These are phyloP conservation scores for Amaurobius ferox DNA, from an alignment of 2,888 invertebrate species.

Conservation along the genomic window DNA sequence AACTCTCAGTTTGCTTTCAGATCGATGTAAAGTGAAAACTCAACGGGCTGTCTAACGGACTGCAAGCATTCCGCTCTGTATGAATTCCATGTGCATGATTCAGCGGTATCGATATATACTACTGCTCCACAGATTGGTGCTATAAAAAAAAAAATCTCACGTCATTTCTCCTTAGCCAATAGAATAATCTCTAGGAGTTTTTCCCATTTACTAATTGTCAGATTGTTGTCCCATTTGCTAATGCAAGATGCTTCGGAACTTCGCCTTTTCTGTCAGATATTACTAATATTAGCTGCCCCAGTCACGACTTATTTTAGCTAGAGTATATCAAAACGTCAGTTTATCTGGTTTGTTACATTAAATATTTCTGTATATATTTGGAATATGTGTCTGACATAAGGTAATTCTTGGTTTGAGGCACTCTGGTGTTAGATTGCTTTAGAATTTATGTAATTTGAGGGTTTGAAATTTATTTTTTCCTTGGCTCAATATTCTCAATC, in stretches of 20 bases:
- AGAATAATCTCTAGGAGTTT: too few relatives aligned
- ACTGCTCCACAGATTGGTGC: conserved; percentile 48
- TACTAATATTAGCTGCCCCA: neutral
- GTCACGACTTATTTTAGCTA: neutral
- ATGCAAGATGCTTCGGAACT: conserved; percentile 43
- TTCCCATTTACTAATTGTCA: conserved; percentile 47
- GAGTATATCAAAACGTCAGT: too few relatives aligned
- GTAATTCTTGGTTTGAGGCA: too few relatives aligned
- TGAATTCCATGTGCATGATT: conserved; percentile 8
- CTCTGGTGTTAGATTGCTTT: too few relatives aligned
- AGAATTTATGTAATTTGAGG: too few relatives aligned
- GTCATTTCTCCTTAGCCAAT: too few relatives aligned
- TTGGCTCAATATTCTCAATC: too few relatives aligned
- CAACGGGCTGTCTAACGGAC: conserved; percentile 45
- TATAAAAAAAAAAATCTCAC: conserved; percentile 8
- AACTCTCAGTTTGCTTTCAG: conserved; percentile 15
- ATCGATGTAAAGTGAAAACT: conserved; percentile 51
- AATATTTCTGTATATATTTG: too few relatives aligned
- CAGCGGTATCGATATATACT: conserved; percentile 21
- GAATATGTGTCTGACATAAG: too few relatives aligned
- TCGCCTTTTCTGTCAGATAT: conserved; percentile 23
- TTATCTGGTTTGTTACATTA: too few relatives aligned
- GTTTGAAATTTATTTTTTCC: too few relatives aligned
- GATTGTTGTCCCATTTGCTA: conserved; percentile 31
- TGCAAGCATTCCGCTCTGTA: conserved; percentile 38